A percentile compares a stretch with the other conserved stretches of the same genome.
These are phyloP conservation scores for Ectemnius cavifrons DNA, from an alignment of 2,888 invertebrate species.

Conservation along the genomic window DNA sequence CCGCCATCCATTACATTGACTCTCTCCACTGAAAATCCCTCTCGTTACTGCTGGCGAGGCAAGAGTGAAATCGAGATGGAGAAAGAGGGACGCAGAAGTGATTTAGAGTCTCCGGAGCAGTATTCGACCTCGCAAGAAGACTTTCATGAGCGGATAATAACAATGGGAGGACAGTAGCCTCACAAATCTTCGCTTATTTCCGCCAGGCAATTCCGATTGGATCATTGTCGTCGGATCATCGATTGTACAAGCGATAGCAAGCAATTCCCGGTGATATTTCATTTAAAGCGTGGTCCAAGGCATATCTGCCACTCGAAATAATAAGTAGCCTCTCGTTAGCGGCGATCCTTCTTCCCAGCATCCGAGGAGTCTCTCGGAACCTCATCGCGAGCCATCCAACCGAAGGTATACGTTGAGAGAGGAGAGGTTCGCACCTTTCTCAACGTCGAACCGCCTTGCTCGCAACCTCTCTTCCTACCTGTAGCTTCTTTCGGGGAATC, in stretches of 20 bases:
- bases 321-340: constrained; percentile 40
- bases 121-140: neutral
- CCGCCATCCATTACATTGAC: constrained; percentile 4
- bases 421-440: constrained; percentile 8
- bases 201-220: neutral
- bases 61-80: no score
- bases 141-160: neutral
- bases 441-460: constrained; percentile 12
- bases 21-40: no score
- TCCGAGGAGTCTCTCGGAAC: constrained; percentile 19
- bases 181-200: neutral
- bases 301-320: no score
- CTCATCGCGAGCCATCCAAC: neutral
- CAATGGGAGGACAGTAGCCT: neutral
- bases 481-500: constrained; percentile 32
- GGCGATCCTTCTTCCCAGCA: constrained; percentile 24
- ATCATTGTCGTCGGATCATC: constrained; percentile 8
- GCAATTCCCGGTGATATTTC: neutral
- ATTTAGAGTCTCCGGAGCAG: neutral
- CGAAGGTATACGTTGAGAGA: constrained; percentile 16
- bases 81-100: neutral
- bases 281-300: neutral
- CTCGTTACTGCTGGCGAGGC: no score
- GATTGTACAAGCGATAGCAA: constrained; percentile 25
- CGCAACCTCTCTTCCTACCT: constrained; percentile 37